These are phyloP conservation scores for Pseudomyrmex concolor DNA, from an alignment of 1,140 invertebrate species.

Conservation along the genomic window DNA sequence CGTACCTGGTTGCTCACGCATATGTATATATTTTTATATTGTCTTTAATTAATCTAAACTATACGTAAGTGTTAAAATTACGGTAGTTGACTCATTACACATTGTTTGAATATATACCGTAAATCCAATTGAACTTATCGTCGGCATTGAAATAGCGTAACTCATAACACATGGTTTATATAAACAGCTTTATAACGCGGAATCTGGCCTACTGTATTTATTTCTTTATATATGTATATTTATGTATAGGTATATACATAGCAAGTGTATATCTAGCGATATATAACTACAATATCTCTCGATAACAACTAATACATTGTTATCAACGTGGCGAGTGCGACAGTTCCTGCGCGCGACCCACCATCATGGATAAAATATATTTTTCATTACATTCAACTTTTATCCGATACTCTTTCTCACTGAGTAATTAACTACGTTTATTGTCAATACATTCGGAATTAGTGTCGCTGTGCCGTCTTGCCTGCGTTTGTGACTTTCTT, in stretches of 20 bases:
- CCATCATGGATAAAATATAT: slow-evolving; percentile 71
- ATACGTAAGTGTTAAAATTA: slow-evolving; percentile 75
- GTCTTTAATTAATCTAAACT: slow-evolving; percentile 77
- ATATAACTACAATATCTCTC: slow-evolving; percentile 78
- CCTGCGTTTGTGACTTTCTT: slow-evolving; percentile 43
- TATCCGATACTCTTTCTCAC: slow-evolving; percentile 65
- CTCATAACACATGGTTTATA: slow-evolving; percentile 79
- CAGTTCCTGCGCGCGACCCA: slow-evolving; percentile 34
- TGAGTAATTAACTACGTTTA: slow-evolving; percentile 74
- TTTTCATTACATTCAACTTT: slow-evolving; percentile 64
- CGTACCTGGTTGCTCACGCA: slow-evolving; percentile 15
- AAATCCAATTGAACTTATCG: slow-evolving; percentile 80
- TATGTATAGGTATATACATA: slow-evolving; percentile 78
- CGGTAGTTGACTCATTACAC: slow-evolving; percentile 56
- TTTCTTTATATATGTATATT: slow-evolving; percentile 82
- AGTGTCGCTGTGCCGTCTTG: slow-evolving; percentile 76
- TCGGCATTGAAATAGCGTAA: slow-evolving; percentile 78
- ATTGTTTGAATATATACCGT: slow-evolving; percentile 36
- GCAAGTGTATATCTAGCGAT: slow-evolving; percentile 77
- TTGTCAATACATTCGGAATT: slow-evolving; percentile 84
- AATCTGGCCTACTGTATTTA: slow-evolving; percentile 77
- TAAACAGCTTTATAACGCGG: slow-evolving; percentile 76
- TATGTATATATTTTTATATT: slow-evolving; percentile 72
- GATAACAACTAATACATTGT: slow-evolving; percentile 72
- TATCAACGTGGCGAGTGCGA: slow-evolving; percentile 55